Percentiles rank a stretch among this genome's conserved stretches.
Conservation (phyloP, 2,113 vertebrate species). For the Pomatostomus ruficeps region DNA sequence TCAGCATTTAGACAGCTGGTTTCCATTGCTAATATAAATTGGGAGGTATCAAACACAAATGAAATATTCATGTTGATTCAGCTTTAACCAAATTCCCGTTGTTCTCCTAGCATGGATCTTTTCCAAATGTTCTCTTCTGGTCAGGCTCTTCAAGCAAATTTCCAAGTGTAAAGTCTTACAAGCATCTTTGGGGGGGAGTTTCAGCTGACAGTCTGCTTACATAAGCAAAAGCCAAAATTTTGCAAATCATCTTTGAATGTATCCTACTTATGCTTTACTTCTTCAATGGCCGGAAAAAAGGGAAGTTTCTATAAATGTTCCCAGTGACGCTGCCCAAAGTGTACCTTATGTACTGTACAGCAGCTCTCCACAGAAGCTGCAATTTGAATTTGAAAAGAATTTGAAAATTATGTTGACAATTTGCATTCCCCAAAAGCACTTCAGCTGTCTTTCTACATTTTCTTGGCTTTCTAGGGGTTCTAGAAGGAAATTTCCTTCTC, state of each 20-base stretch:
- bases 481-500: conserved; percentile 5
- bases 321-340: conserved; percentile 5
- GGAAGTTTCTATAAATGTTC: conserved; percentile 39
- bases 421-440: conserved; percentile 24
- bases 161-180: neutral
- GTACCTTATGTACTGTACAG: conserved; percentile 25
- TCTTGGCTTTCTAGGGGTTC: neutral
- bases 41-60: neutral
- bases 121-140: neutral
- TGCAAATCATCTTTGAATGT: conserved; percentile 14
- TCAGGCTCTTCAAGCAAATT: neutral
- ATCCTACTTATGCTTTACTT: conserved; percentile 1
- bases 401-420: conserved; percentile 32
- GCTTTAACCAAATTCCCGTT: neutral
- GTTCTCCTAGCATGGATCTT: neutral
- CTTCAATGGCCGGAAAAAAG: neutral
- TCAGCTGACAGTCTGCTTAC: conserved; percentile 41
- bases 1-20: neutral
- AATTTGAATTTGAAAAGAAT: conserved; percentile 56
- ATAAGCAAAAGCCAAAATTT: conserved; percentile 35
- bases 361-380: conserved; percentile 14
- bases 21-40: neutral
- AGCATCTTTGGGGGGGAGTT: neutral
- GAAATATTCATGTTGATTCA: neutral
- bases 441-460: conserved; percentile 27